These are phyloP conservation scores for Hepsetus odoe DNA, from an alignment of 2,113 vertebrate genomes.

Conservation along the genomic window DNA sequence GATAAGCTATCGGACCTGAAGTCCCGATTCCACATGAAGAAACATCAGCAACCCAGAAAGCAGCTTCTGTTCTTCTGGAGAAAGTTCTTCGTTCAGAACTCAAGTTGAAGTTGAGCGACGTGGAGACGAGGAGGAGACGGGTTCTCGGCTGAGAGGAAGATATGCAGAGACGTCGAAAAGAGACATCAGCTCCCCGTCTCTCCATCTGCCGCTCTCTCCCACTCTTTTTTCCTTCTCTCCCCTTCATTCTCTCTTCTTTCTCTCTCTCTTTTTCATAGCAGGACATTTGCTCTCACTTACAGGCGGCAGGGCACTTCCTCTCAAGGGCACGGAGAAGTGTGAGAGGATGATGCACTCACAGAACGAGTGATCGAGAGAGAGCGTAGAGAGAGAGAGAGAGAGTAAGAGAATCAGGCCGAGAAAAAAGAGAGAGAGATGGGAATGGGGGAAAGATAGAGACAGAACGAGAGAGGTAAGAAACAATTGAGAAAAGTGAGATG, in stretches of 20 bases:
- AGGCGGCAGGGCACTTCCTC: conserved; percentile 57
- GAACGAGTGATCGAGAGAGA: conserved; percentile 23
- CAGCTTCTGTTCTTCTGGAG: not conserved
- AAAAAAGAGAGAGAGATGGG: conserved; percentile 12
- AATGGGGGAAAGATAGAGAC: conserved; percentile 1
- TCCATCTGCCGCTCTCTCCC: conserved; percentile 66
- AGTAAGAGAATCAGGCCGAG: no score
- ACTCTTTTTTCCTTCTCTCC: conserved; percentile 28
- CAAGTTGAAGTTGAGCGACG: not conserved
- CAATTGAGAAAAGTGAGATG: not conserved
- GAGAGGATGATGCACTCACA: conserved; percentile 48
- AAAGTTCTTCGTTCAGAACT: not conserved
- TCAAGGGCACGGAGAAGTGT: conserved; percentile 57
- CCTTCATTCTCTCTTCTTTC: conserved; percentile 30
- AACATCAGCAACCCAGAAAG: not conserved
- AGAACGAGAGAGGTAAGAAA: conserved; percentile 14
- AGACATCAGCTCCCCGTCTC: conserved; percentile 54
- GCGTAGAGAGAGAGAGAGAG: conserved; percentile 27
- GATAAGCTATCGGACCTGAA: conserved; percentile 27
- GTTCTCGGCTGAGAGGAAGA: not conserved
- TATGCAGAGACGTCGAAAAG: not conserved
- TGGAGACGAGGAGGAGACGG: not conserved
- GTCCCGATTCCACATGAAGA: not conserved
- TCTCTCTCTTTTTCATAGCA: conserved; percentile 49
- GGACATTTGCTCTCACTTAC: conserved; percentile 59